Evolutionary conservation across 2,113 vertebrate species (phyloP), one percentile per base, ranked within the genome.

Genomic region (Tenrec ecaudatus): DNA sequence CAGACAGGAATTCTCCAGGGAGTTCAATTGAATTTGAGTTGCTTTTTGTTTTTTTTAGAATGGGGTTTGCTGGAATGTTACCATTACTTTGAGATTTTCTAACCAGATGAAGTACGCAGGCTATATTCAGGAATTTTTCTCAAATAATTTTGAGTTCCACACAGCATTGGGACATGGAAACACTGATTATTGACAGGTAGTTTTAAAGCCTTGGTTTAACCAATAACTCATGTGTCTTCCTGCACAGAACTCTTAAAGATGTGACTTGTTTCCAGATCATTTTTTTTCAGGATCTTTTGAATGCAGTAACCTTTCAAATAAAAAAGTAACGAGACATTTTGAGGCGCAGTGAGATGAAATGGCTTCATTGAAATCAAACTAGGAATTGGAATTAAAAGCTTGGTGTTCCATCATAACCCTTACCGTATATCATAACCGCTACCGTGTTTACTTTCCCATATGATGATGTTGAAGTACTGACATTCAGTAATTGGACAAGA

Each of bases 391-490:
- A 81, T 75, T 84, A 36, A 64, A 87, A 88, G 20, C 88, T 78
- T 66, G 66, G 16, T 89, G 16, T 79, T 87, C 33, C 84, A 6
- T 85, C 23, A 36, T 58, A 38, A 38, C 17, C 19, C 76, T 62
- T 62, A 4, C 43, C 3, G 78, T 94, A 11, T 9, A 6, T 84
- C 19, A 36, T 58, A 38, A 38, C 17, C 15, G 75, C 15, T 60
- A 4, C 43, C 3, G 19, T 19, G 31, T 66, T 66, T 79, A 33
- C 38, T 71, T 83, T 79, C 22, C 68, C 38, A 75, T 43, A 60
- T 90, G 33, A 82, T 95, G 31, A 77, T 92, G 9, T 58, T 94
- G 78, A 83, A 78, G 6, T 92, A 92, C 80, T 92, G 81, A 93
- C 91, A 77, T 25, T 95, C 53, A 40, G 40, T 71, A 92, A 53